These are phyloP conservation scores for Papilio protenor DNA, from an alignment of 2,888 invertebrate species.

Conservation along the genomic window DNA sequence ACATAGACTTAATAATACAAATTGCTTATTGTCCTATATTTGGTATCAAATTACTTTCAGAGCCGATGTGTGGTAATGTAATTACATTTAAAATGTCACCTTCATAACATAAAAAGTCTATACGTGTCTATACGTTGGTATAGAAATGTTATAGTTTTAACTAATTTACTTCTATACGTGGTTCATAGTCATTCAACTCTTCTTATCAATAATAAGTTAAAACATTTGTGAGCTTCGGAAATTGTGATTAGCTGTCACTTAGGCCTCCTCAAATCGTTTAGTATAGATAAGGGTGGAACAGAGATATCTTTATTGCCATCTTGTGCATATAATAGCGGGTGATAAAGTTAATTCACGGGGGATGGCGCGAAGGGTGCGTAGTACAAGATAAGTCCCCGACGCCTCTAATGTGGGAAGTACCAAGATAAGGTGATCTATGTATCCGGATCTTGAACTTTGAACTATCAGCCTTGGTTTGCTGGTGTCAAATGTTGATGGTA, in stretches of 20 bases:
- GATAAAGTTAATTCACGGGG: constrained; percentile 74
- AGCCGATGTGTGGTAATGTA: neutral
- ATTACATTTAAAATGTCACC: neutral
- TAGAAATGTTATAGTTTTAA: too few species aligned
- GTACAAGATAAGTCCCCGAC: constrained; percentile 31
- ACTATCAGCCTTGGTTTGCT: neutral
- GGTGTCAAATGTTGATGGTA: neutral
- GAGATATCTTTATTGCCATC: constrained; percentile 78
- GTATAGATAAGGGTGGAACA: constrained; percentile 22
- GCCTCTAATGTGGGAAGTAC: constrained; percentile 38
- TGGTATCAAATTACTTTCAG: constrained; percentile 6
- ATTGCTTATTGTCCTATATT: constrained; percentile 12
- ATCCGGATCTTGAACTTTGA: constrained; percentile 15
- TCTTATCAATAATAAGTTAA: neutral
- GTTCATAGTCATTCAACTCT: too few species aligned
- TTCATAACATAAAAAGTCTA: neutral
- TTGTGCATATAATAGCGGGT: constrained; percentile 72
- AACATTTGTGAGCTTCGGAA: neutral
- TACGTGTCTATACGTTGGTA: too few species aligned
- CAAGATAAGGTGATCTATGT: constrained; percentile 37
- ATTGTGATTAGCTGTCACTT: neutral
- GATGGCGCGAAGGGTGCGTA: constrained; percentile 25
- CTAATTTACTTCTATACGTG: too few species aligned
- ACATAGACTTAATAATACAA: constrained; percentile 18
- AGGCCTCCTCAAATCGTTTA: constrained; percentile 7